phyloP scores from a whole-genome alignment of 2,113 vertebrate genomes.

The Euleptes europaea region DNA sequence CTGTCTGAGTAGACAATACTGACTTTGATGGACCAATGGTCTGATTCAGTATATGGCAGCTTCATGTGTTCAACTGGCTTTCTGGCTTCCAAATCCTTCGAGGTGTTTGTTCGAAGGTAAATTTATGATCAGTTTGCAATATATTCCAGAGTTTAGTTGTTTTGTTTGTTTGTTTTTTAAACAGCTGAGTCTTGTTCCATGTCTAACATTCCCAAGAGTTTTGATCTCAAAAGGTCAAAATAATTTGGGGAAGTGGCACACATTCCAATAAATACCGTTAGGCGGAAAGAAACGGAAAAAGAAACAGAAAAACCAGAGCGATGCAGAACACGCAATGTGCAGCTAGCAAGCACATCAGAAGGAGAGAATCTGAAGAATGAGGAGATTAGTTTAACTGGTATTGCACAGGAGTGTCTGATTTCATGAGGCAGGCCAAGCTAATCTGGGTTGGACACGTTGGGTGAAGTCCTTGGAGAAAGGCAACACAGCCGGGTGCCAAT shows the following conservation, averaged over 20 bases:
- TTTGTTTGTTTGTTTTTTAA: too few relatives aligned
- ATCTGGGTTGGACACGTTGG: constrained; percentile 29
- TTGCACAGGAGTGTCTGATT: constrained; percentile 7
- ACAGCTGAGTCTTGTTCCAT: not conserved
- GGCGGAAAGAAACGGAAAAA: not conserved
- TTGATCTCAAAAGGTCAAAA: not conserved
- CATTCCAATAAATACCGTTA: not conserved
- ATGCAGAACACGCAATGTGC: not conserved
- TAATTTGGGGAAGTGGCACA: constrained; percentile 4
- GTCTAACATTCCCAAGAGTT: not conserved
- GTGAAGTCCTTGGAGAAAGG: constrained; percentile 34
- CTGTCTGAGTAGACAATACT: too few relatives aligned
- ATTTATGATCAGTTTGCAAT: not conserved
- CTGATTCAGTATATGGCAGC: too few relatives aligned
- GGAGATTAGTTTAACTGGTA: constrained; percentile 23
- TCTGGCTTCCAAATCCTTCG: not conserved
- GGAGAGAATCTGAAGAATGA: not conserved
- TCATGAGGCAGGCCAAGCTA: constrained; percentile 33
- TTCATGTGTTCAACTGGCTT: too few relatives aligned
- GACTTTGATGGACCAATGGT: too few relatives aligned
- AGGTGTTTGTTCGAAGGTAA: not conserved
- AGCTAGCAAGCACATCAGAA: not conserved
- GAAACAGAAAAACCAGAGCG: too few relatives aligned
- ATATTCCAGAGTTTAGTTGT: not conserved
- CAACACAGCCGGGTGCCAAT: not conserved